These are phyloP conservation scores for Apus apus DNA, from an alignment of 2,113 vertebrate genomes.

Conservation along the genomic window DNA sequence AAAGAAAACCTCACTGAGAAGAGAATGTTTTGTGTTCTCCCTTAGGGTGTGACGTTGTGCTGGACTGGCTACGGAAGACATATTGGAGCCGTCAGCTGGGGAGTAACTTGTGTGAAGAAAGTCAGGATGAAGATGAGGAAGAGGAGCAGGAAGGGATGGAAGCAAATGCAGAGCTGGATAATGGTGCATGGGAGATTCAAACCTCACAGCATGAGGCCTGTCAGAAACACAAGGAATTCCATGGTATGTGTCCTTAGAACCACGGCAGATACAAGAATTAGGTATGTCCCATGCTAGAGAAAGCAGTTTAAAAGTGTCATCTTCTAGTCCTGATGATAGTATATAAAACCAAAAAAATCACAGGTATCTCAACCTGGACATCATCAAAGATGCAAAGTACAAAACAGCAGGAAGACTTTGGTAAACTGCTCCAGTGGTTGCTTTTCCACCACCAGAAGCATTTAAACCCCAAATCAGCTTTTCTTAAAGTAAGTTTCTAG, in stretches of 20 bases:
- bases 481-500: not conserved
- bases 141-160: slow-evolving; percentile 68
- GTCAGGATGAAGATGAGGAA: slow-evolving; percentile 73
- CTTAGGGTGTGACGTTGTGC: slow-evolving; percentile 86
- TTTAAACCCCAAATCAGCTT: not conserved
- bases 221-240: slow-evolving; percentile 82
- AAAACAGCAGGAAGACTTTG: not conserved
- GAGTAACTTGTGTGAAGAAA: slow-evolving; percentile 77
- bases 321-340: not conserved
- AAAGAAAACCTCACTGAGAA: not conserved
- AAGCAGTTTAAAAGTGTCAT: not conserved
- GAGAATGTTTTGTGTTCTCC: not conserved
- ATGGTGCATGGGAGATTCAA: slow-evolving; percentile 65
- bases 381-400: not conserved
- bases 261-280: not conserved
- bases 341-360: not conserved
- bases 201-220: slow-evolving; percentile 12
- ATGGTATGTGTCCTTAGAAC: slow-evolving; percentile 70
- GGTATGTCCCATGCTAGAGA: not conserved
- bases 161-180: slow-evolving; percentile 60
- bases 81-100: slow-evolving; percentile 93
- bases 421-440: not conserved
- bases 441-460: not conserved
- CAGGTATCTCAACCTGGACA: not conserved
- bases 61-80: slow-evolving; percentile 92